Conservation (phyloP, 2,113 vertebrate species). For the Protomyctophum bolini region DNA sequence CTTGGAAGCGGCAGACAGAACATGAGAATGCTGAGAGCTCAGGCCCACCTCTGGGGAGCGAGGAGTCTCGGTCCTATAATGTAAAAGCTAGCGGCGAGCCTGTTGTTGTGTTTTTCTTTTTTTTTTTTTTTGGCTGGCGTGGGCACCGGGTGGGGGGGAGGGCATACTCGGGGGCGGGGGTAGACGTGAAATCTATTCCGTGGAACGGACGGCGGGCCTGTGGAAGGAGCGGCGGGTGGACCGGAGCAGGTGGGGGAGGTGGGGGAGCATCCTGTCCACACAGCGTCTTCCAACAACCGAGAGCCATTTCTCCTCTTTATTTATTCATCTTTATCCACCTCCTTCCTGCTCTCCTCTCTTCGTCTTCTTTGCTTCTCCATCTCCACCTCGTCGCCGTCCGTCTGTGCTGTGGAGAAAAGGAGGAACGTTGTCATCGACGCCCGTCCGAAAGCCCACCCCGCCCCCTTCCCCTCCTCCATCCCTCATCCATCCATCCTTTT, state of each 20-base stretch:
- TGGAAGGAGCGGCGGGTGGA: constrained; percentile 31
- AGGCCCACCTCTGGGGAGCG: constrained; percentile 63
- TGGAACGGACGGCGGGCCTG: constrained; percentile 48
- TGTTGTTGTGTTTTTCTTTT: no score
- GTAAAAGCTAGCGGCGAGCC: constrained; percentile 52
- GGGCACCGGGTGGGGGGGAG: no score
- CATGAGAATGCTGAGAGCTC: constrained; percentile 65
- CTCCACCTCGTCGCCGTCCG: background rate
- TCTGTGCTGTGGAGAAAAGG: background rate
- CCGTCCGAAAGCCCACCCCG: no score
- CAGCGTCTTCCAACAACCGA: no score
- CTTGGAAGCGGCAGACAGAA: constrained; percentile 40
- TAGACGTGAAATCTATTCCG: constrained; percentile 46
- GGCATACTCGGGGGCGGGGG: constrained; percentile 39
- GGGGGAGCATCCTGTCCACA: no score
- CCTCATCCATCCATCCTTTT: constrained; percentile 47
- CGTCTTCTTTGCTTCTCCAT: background rate
- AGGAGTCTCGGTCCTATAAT: constrained; percentile 62
- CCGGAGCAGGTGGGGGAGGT: background rate
- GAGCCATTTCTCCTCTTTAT: no score
- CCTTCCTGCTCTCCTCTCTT: no score
- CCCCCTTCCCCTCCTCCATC: constrained; percentile 9
- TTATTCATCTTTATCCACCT: no score
- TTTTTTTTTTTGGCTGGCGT: no score
- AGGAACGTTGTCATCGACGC: no score